Conservation (phyloP, 2,797 vertebrate species). For the Rhincodon typus region DNA sequence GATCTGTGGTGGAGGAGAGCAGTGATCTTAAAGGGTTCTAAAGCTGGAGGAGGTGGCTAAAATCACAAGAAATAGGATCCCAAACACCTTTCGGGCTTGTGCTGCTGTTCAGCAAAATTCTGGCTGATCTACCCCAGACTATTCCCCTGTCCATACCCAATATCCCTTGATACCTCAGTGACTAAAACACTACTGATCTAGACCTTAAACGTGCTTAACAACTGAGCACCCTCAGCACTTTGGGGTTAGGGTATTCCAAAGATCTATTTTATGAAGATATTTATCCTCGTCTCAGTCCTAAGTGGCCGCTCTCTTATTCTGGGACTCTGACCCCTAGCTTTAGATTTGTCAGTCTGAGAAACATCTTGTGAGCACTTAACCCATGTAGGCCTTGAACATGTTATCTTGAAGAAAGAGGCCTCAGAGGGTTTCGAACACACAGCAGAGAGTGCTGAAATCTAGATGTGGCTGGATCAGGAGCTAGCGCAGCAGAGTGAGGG, state of each 20-base stretch:
- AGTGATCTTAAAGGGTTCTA: neutral
- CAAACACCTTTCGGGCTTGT: too few species aligned
- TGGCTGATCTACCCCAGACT: neutral
- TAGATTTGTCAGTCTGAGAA: neutral
- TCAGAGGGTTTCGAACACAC: neutral
- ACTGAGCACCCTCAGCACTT: neutral
- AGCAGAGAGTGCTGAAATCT: neutral
- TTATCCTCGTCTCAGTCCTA: neutral
- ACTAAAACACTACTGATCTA: neutral
- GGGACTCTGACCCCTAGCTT: neutral
- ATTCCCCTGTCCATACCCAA: neutral
- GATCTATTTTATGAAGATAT: neutral
- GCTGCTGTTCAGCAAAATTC: neutral
- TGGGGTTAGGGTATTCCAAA: neutral
- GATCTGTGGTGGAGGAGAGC: neutral
- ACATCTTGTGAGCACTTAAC: neutral
- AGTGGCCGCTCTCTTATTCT: neutral
- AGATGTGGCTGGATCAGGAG: neutral
- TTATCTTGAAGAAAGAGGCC: neutral
- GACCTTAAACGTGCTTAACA: neutral
- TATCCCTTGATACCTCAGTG: neutral
- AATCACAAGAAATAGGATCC: neutral
- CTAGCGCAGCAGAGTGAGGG: neutral
- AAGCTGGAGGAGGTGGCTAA: neutral
- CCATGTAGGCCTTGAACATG: neutral